Base-by-base conservation (phyloP, 1,140 invertebrate genomes). In the Eriocheir sinensis region DNA sequence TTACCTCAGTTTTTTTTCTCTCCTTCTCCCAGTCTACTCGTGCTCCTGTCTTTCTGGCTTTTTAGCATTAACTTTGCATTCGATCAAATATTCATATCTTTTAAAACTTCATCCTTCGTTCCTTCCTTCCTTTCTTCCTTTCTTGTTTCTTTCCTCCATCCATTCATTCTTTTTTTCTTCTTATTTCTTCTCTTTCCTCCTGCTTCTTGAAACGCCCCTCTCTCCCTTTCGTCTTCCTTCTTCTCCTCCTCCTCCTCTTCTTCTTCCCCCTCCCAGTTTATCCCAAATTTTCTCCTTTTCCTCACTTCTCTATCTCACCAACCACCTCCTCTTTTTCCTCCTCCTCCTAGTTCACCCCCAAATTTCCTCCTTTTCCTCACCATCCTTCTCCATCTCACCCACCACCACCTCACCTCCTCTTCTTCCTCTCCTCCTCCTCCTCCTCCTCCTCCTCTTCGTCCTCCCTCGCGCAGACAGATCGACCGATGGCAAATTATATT, bases 371-470 rank as follows among this genome's bases (percentile, higher is more conserved):
- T 30, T 8, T 8, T 36, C 6, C 38, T 36, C 41, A 79, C 38
- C 81, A 0, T 85, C 48, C 91, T 48, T 36, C 40, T 21, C n/a
- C 80, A 30, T 48, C 38, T 48, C 48, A 79, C 38, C 91, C 40
- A 0, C 38, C 34, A 34, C 44, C 80, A 53, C n/a, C 86, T 32
- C 90, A 96, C 92, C 93, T 89, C 95, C 88, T 96, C 96, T 38
- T 96, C 97, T 96, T 96, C 97, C 96, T 97, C 97, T 44, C 80
- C 95, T 95, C 85, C 93, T 95, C 38, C 38, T 34, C 92, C 32
- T 27, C 85, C n/a, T n/a, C 72, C 79, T 48, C 36, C n/a, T 96
- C 96, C 96, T 79, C 95, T 96, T 92, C 96, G 96, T 90, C 96
- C 96, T 90, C 95, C 96, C 96, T 96, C 96, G 96, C 96, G 92